Evolutionary conservation across 2,888 invertebrate species (phyloP), one percentile per base, ranked within the genome.

Genomic region (Laothoe populi): DNA sequence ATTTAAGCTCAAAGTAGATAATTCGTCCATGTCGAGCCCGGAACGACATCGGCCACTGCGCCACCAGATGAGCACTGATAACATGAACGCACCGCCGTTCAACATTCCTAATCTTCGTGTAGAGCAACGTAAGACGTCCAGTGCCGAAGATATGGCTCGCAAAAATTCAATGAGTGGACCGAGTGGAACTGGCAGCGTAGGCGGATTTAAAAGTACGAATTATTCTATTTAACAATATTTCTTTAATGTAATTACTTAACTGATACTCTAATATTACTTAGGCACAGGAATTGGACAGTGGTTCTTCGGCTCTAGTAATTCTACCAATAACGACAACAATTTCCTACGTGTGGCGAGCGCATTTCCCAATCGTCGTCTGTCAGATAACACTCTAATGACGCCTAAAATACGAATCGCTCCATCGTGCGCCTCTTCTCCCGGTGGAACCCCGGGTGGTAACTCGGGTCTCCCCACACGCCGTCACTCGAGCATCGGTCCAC

Each of bases 401-500:
- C 97, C 98, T 42, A 97, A 97, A 89, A 97, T 97, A 70, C 95
- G 96, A 60, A 96, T 98, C 65, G 97, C 97, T 0, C 97, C 97
- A 10, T 98, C 97, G 16, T 97, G 97, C 84, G 96, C 97, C 11
- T 97, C 97, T 2, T 97, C 97, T 0, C 96, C 96, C 0, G 96
- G 96, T 4, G 95, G 94, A n/a, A 88, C 92, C 0, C 94, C 95
- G 0, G 95, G 95, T 1, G 96, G 97, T 5, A 95, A 95, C 63
- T 94, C 96, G 35, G 97, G 97, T 0, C 88, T 98, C 65, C 98
- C 98, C 16, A 96, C 96, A 40, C 95, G 98, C 60, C 95, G 98
- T 24, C 98, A 98, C 86, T 98, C 98, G 63, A 97, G 97, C 87
- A 98, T 97, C 74, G 98, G 97, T 23, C 97, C 98, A 0, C 97